Conservation (phyloP, 2,888 invertebrate species). For the Drosophila helvetica region DNA sequence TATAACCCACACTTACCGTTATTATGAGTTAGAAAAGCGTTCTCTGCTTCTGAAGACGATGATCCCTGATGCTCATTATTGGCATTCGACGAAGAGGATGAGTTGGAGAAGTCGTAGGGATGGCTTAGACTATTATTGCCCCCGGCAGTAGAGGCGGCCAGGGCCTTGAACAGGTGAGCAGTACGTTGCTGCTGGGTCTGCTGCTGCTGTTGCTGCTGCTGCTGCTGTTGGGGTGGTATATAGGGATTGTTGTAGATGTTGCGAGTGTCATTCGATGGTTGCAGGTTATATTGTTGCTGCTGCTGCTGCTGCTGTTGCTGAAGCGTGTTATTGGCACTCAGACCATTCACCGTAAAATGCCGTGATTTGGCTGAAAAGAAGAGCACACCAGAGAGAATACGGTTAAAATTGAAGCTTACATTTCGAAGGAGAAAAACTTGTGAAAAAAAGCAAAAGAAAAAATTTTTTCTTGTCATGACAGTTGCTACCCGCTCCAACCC, state of each 20-base stretch:
- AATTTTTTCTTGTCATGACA: constrained; percentile 52
- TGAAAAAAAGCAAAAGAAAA: constrained; percentile 18
- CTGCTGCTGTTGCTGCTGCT: constrained; percentile 64
- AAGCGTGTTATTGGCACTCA: constrained; percentile 83
- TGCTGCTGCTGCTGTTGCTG: constrained; percentile 80
- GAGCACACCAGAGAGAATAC: constrained; percentile 5
- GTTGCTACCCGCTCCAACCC: constrained; percentile 31
- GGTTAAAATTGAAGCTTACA: not conserved
- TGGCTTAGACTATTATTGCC: constrained; percentile 67
- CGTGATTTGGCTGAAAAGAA: constrained; percentile 88
- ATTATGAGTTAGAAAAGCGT: constrained; percentile 88
- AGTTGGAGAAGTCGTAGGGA: constrained; percentile 81
- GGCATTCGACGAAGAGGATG: constrained; percentile 73
- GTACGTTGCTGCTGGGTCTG: constrained; percentile 67
- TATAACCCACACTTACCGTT: constrained; percentile 72
- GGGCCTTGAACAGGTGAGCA: constrained; percentile 79
- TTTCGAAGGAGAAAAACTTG: constrained; percentile 15
- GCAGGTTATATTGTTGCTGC: constrained; percentile 85
- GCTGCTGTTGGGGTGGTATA: constrained; percentile 79
- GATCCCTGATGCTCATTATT: constrained; percentile 82
- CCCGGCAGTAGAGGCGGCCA: constrained; percentile 67
- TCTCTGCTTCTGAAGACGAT: constrained; percentile 86
- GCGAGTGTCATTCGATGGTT: constrained; percentile 85
- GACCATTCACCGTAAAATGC: constrained; percentile 88
- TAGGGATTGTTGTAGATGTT: constrained; percentile 86